phyloP scores from a whole-genome alignment of 2,113 vertebrate genomes.

The Anarrhichthys ocellatus region DNA sequence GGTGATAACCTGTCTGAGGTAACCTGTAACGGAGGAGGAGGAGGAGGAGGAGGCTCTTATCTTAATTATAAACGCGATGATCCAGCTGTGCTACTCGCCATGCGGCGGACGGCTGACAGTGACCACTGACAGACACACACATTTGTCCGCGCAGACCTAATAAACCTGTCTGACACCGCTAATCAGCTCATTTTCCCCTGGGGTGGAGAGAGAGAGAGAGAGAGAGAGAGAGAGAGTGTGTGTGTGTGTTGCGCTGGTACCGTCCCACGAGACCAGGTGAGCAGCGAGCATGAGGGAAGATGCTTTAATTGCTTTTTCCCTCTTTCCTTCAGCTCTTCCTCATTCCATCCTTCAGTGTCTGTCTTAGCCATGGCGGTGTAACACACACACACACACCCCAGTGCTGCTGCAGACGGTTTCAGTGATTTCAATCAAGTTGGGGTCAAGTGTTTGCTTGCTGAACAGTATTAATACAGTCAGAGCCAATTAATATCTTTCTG shows the following conservation, averaged over 20 bases:
- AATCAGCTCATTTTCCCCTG: slow-evolving; percentile 59
- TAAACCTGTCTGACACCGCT: slow-evolving; percentile 72
- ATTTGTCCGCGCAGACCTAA: slow-evolving; percentile 51
- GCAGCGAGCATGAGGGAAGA: slow-evolving; percentile 37
- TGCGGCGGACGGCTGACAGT: slow-evolving; percentile 19
- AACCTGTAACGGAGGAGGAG: slow-evolving; percentile 12
- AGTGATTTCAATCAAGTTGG: neutral
- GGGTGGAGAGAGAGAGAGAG: too few species aligned
- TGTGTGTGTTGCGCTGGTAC: neutral
- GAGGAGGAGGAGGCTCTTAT: slow-evolving; percentile 32
- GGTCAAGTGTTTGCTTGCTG: neutral
- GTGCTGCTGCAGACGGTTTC: neutral
- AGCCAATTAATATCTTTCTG: slow-evolving; percentile 16
- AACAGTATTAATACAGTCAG: slow-evolving; percentile 6
- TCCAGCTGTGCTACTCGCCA: slow-evolving; percentile 59
- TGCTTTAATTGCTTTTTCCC: slow-evolving; percentile 68
- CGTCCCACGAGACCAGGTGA: slow-evolving; percentile 67
- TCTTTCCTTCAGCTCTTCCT: slow-evolving; percentile 16
- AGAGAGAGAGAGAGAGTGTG: too few species aligned
- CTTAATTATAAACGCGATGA: slow-evolving; percentile 78
- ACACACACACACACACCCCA: slow-evolving; percentile 8
- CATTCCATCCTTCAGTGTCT: slow-evolving; percentile 14
- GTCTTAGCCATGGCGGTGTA: neutral
- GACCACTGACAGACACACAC: slow-evolving; percentile 36
- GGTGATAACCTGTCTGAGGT: slow-evolving; percentile 20